These are phyloP conservation scores for Aptenodytes patagonicus DNA, from an alignment of 2,113 vertebrate species.

Conservation along the genomic window DNA sequence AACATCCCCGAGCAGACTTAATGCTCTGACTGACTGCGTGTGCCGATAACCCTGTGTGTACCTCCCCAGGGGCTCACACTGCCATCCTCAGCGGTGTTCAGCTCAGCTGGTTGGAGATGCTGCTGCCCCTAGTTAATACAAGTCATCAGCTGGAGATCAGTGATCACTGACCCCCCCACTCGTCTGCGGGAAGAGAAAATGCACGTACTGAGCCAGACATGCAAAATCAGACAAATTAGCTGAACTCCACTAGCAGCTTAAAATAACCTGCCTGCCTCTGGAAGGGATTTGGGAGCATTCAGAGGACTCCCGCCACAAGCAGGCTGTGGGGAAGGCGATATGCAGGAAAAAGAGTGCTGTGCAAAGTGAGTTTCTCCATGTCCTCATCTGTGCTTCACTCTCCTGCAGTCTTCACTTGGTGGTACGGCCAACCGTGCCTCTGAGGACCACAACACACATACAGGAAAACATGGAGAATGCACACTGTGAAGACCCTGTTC, in stretches of 20 bases:
- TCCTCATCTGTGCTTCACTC: background rate
- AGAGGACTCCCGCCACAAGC: background rate
- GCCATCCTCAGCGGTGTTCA: accelerated
- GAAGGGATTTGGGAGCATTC: background rate
- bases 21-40: background rate
- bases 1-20: background rate
- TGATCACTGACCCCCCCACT: background rate
- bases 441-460: background rate
- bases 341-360: background rate
- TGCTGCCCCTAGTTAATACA: background rate
- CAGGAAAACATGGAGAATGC: background rate
- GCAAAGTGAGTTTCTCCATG: background rate
- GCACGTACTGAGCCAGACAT: background rate
- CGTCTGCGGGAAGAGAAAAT: background rate
- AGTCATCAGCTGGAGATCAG: background rate
- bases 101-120: background rate
- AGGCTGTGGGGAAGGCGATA: background rate
- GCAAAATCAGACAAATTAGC: background rate
- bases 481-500: background rate
- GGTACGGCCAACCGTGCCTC: background rate
- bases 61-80: background rate
- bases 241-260: background rate
- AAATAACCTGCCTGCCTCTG: background rate
- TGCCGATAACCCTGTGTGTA: background rate
- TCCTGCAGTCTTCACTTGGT: background rate